Evolutionary conservation across 2,888 invertebrate genomes (phyloP).

Genomic region (Aleiodes leptofemur): DNA sequence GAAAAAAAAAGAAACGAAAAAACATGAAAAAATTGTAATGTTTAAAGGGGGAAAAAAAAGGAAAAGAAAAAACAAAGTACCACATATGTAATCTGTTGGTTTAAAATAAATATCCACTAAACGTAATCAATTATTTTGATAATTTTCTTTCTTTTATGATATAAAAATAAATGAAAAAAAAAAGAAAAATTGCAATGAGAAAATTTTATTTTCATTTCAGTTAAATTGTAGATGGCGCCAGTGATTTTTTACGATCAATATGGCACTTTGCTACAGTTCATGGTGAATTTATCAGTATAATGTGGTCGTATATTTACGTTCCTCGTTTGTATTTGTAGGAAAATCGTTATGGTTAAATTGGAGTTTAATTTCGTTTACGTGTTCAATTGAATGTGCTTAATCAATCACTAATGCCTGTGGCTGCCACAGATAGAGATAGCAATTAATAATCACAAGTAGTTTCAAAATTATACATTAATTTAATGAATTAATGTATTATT

Average conservation of each 20-base stretch:
- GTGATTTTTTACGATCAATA: slow-evolving; percentile 23
- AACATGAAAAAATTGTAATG: slow-evolving; percentile 59
- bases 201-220: background rate
- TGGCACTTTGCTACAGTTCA: slow-evolving; percentile 8
- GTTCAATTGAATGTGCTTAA: background rate
- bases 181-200: slow-evolving; percentile 13
- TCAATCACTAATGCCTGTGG: slow-evolving; percentile 5
- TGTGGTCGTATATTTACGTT: slow-evolving; percentile 17
- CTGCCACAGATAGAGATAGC: background rate
- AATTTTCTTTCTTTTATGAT: slow-evolving; percentile 23
- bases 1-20: slow-evolving; percentile 46
- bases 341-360: slow-evolving; percentile 1
- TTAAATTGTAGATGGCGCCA: slow-evolving; percentile 11
- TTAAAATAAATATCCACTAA: slow-evolving; percentile 69
- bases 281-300: slow-evolving; percentile 23
- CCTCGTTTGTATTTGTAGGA: background rate
- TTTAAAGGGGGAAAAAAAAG: slow-evolving; percentile 57
- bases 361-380: background rate
- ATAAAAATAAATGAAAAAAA: slow-evolving; percentile 21
- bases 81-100: slow-evolving; percentile 68
- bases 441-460: background rate
- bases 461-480: background rate
- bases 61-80: slow-evolving; percentile 50
- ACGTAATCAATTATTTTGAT: slow-evolving; percentile 23
- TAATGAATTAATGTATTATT: background rate